These are phyloP conservation scores for Tortricodes alternella DNA, from an alignment of 2,888 invertebrate genomes.

Conservation along the genomic window DNA sequence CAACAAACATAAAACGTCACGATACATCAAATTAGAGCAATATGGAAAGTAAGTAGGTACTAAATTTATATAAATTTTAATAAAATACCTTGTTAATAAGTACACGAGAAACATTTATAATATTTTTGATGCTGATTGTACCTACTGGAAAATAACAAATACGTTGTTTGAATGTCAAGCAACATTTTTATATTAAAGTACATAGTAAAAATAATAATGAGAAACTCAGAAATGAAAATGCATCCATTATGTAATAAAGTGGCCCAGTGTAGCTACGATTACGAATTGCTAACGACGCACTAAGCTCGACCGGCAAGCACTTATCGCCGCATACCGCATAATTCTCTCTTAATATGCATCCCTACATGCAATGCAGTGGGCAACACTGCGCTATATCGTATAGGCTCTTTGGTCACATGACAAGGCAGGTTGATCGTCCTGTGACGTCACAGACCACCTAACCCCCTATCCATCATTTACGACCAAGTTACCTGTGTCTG, in stretches of 20 bases:
- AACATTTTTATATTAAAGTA: neutral
- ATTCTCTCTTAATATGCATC: slow-evolving; percentile 27
- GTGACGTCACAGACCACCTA: slow-evolving; percentile 21
- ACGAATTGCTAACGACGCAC: slow-evolving; percentile 23
- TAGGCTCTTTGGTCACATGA: slow-evolving; percentile 23
- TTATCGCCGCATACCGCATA: slow-evolving; percentile 27
- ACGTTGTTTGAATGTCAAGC: too few species aligned
- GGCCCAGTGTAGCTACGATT: slow-evolving; percentile 12
- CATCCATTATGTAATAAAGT: slow-evolving; percentile 2
- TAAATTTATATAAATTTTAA: too few species aligned
- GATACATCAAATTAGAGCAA: too few species aligned
- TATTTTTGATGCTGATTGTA: too few species aligned
- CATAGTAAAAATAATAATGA: too few species aligned
- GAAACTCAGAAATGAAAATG: neutral
- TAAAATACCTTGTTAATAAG: too few species aligned
- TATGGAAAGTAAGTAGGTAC: too few species aligned
- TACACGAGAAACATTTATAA: too few species aligned
- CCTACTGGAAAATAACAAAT: too few species aligned
- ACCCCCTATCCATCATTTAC: slow-evolving; percentile 28
- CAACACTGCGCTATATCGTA: slow-evolving; percentile 22
- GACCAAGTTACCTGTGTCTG: slow-evolving; percentile 12
- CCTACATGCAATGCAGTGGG: slow-evolving; percentile 10
- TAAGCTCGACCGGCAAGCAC: slow-evolving; percentile 15
- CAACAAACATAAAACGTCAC: too few species aligned
- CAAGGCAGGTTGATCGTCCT: slow-evolving; percentile 28